These are phyloP conservation scores for Synergus umbraculus DNA, from an alignment of 2,888 invertebrate species.

Conservation along the genomic window DNA sequence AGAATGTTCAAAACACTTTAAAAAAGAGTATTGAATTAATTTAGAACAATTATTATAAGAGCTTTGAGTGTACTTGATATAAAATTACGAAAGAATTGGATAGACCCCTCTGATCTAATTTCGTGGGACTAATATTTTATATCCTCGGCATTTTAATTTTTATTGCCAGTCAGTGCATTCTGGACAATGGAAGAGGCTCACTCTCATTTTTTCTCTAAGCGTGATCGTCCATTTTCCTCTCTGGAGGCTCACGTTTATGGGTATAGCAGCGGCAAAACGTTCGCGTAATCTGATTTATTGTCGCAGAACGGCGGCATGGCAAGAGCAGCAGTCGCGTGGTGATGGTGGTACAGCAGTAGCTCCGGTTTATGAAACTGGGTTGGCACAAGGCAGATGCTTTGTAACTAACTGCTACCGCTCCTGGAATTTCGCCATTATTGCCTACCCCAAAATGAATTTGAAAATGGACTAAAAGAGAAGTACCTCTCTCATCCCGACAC, in stretches of 20 bases:
- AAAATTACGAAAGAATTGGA: background rate
- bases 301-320: conserved; percentile 47
- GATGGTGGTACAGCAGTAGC: conserved; percentile 44
- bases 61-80: background rate
- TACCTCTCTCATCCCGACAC: conserved; percentile 8
- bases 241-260: conserved; percentile 50
- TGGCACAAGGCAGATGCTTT: conserved; percentile 52
- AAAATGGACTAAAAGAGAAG: conserved; percentile 46
- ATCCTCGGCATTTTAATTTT: background rate
- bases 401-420: conserved; percentile 48
- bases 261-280: conserved; percentile 54
- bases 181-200: conserved; percentile 15
- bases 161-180: background rate
- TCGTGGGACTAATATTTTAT: conserved; percentile 2
- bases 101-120: background rate
- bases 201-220: conserved; percentile 47
- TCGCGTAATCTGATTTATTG: conserved; percentile 63
- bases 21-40: background rate
- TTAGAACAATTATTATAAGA: background rate
- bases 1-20: no score
- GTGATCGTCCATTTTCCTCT: conserved; percentile 51
- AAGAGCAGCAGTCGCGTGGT: conserved; percentile 34
- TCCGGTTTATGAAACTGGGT: conserved; percentile 62
- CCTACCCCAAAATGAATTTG: conserved; percentile 47
- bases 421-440: conserved; percentile 58